These are phyloP conservation scores for Mycetomoellerius zeteki DNA, from an alignment of 1,140 invertebrate genomes.

Conservation along the genomic window DNA sequence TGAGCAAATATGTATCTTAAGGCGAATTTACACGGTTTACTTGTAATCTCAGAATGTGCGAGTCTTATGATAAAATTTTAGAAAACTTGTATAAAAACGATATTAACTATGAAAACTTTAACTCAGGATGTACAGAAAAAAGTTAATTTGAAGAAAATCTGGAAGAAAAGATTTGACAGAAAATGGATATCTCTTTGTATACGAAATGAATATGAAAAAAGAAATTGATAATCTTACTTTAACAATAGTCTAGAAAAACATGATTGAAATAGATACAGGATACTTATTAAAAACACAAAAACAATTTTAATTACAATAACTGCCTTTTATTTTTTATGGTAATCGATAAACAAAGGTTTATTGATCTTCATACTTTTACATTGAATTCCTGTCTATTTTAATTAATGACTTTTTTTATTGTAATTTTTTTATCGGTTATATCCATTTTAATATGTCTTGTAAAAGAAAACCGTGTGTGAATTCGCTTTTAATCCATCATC, in stretches of 20 bases:
- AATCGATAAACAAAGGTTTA: neutral
- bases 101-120: neutral
- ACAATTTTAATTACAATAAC: neutral
- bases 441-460: neutral
- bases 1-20: constrained; percentile 84
- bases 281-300: neutral
- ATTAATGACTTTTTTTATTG: neutral
- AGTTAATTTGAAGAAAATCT: neutral
- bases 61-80: neutral
- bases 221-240: neutral
- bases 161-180: neutral
- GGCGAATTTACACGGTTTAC: neutral
- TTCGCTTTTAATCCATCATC: neutral
- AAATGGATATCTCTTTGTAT: neutral
- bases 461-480: neutral
- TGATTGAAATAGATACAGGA: neutral
- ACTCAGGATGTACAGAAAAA: neutral
- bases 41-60: neutral
- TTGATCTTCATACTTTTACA: neutral
- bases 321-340: neutral
- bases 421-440: neutral
- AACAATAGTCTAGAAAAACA: neutral
- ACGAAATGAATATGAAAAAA: too few relatives aligned
- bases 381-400: neutral
- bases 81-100: neutral